Percentiles rank a stretch among this genome's conserved stretches.
These are phyloP conservation scores for Heptranchias perlo DNA, from an alignment of 2,113 vertebrate species.

Conservation along the genomic window DNA sequence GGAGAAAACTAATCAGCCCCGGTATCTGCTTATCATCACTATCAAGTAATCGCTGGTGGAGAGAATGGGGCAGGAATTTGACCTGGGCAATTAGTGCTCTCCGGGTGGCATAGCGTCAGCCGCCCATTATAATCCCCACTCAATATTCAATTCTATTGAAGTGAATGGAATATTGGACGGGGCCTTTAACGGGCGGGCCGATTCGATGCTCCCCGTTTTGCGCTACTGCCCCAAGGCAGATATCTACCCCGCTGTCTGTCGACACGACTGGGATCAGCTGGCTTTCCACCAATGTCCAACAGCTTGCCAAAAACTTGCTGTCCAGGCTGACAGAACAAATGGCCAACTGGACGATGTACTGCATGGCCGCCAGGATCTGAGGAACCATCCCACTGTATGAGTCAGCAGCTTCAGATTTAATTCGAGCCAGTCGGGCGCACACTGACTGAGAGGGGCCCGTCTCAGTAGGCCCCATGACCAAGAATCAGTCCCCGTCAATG, in stretches of 20 bases:
- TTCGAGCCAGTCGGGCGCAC: background rate
- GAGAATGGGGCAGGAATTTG: background rate
- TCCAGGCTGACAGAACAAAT: background rate
- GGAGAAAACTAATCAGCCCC: background rate
- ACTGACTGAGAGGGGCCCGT: background rate
- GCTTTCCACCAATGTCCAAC: background rate
- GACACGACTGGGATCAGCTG: background rate
- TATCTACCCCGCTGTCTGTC: background rate
- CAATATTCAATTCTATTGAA: background rate
- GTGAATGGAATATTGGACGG: background rate
- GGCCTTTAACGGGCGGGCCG: background rate
- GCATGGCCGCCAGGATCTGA: rapidly evolving
- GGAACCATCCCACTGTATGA: background rate
- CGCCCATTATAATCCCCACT: background rate
- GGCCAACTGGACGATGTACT: background rate
- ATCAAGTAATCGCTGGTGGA: background rate
- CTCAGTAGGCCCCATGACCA: background rate
- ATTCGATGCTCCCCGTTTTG: background rate
- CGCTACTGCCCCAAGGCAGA: background rate
- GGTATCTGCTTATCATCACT: background rate
- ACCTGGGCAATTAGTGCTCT: no score
- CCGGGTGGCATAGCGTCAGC: background rate
- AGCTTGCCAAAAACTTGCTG: background rate
- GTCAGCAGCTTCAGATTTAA: background rate
- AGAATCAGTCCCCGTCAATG: background rate